Evolutionary conservation across 2,113 vertebrate species (phyloP).

Genomic region (Thalassarche chlororhynchos): DNA sequence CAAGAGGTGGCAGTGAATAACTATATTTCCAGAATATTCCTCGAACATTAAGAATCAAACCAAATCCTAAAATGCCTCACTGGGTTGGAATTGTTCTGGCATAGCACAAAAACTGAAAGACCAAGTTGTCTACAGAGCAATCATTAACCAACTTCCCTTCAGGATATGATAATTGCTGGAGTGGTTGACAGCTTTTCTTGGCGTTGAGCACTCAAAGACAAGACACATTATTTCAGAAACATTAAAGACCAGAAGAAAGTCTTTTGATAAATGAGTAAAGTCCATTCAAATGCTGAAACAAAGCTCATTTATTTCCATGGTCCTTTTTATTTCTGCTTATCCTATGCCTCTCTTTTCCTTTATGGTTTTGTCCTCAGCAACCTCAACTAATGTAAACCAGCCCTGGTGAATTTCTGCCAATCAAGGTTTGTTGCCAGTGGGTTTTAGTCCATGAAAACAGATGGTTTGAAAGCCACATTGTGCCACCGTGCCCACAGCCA

Average conservation of each 20-base stretch:
- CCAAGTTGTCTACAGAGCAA: not conserved
- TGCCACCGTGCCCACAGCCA: not conserved
- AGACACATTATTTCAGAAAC: constrained; percentile 30
- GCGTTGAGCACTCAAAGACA: not conserved
- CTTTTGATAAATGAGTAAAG: constrained; percentile 33
- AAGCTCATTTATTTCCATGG: not conserved
- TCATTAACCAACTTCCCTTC: not conserved
- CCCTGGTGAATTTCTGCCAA: not conserved
- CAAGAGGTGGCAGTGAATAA: not conserved
- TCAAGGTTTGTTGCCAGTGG: not conserved
- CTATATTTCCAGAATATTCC: not conserved
- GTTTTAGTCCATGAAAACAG: constrained; percentile 18
- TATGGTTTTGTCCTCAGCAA: not conserved
- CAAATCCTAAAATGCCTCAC: not conserved
- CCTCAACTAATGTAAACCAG: not conserved
- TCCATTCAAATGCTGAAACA: constrained; percentile 35
- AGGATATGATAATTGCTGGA: constrained; percentile 50
- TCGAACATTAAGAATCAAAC: not conserved
- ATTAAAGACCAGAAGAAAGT: constrained; percentile 35
- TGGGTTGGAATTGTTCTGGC: not conserved
- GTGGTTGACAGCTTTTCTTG: constrained; percentile 41
- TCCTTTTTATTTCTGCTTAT: not conserved
- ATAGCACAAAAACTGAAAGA: not conserved
- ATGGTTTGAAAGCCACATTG: constrained; percentile 42
- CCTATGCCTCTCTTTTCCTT: not conserved